Evolutionary conservation across 2,888 invertebrate genomes (phyloP).

Genomic region (Nysson spinosus): DNA sequence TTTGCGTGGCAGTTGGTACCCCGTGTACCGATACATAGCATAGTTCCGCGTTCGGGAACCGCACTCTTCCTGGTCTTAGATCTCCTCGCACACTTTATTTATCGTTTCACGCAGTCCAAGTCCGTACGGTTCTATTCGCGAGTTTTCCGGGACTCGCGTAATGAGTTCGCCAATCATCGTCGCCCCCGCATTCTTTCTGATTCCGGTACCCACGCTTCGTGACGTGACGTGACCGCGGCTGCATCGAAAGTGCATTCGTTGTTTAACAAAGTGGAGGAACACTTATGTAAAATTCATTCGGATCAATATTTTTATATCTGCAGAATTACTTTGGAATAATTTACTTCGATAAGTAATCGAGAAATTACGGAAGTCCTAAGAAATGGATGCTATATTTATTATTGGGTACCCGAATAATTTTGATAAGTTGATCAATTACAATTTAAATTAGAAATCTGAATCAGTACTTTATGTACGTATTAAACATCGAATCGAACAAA

Average conservation of each 20-base stretch:
- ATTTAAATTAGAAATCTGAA: too few relatives aligned
- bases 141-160: constrained; percentile 51
- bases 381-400: too few relatives aligned
- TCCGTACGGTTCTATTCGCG: constrained; percentile 55
- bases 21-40: constrained; percentile 38
- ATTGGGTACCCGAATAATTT: too few relatives aligned
- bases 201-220: constrained; percentile 58
- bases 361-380: too few relatives aligned
- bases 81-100: constrained; percentile 62
- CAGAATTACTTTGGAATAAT: too few relatives aligned
- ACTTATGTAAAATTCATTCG: not conserved
- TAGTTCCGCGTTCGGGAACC: constrained; percentile 56
- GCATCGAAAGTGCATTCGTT: constrained; percentile 39
- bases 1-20: constrained; percentile 36
- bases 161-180: constrained; percentile 52
- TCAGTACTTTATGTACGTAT: too few relatives aligned
- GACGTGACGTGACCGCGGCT: constrained; percentile 22
- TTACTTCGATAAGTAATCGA: too few relatives aligned
- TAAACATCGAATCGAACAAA: too few relatives aligned
- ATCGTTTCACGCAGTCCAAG: constrained; percentile 61
- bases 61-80: constrained; percentile 57
- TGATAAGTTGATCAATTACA: too few relatives aligned
- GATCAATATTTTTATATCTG: too few relatives aligned
- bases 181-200: constrained; percentile 49
- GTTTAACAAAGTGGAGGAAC: constrained; percentile 13